These are phyloP conservation scores for Apodemia zela DNA, from an alignment of 2,888 invertebrate species.

Conservation along the genomic window DNA sequence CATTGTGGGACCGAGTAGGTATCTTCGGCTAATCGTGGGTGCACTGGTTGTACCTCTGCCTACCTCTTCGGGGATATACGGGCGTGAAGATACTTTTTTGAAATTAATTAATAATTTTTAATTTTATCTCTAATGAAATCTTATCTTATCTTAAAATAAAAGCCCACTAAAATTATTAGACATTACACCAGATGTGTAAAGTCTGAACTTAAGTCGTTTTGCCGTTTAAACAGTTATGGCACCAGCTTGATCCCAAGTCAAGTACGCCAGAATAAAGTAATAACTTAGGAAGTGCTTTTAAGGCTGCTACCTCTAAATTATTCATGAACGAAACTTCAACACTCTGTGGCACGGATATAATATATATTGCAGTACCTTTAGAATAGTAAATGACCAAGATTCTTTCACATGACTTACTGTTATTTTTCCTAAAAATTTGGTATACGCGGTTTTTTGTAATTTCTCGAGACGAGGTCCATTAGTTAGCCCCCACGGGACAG, in stretches of 20 bases:
- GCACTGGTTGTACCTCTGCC: no score
- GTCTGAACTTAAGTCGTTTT: slow-evolving; percentile 8
- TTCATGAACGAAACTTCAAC: slow-evolving; percentile 24
- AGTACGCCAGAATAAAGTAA: slow-evolving; percentile 25
- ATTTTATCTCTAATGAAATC: no score
- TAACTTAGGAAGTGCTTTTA: slow-evolving; percentile 29
- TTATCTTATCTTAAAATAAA: not conserved
- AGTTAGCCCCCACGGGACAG: no score
- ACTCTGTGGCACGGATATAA: slow-evolving; percentile 6
- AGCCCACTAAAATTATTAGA: not conserved
- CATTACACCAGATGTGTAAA: not conserved
- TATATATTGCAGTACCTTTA: not conserved
- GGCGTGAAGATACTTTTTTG: no score
- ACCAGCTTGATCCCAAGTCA: slow-evolving; percentile 30
- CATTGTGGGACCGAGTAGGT: no score
- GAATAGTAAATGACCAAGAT: not conserved
- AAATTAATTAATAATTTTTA: no score
- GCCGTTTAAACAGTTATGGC: slow-evolving; percentile 22
- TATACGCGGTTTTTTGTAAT: no score
- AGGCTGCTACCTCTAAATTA: slow-evolving; percentile 26
- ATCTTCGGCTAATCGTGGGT: no score
- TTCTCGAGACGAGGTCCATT: no score
- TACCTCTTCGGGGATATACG: no score
- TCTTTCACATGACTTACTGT: not conserved
- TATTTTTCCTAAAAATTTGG: no score